Conservation (phyloP, 1,140 invertebrate genomes). For the Matsumurasca onukii region DNA sequence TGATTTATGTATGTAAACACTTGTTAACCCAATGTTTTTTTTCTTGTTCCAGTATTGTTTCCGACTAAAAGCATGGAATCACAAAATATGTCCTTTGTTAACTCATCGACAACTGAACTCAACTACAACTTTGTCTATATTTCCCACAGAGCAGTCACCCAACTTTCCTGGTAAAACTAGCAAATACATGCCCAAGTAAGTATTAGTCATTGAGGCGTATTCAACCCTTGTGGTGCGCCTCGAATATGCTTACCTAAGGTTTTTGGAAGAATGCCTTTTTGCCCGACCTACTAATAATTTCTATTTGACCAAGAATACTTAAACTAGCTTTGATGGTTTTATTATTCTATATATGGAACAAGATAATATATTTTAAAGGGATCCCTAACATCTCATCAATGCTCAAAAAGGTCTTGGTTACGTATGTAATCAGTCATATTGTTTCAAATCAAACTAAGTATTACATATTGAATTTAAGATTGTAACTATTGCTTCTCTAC, state of each 20-base stretch:
- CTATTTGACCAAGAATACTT: not conserved
- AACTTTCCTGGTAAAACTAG: conserved; percentile 96
- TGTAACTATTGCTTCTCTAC: too few species aligned
- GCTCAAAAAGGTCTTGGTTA: too few species aligned
- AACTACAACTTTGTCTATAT: conserved; percentile 95
- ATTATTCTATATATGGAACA: not conserved
- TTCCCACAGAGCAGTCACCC: conserved; percentile 91
- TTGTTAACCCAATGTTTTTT: too few species aligned
- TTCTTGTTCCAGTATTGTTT: conserved; percentile 66
- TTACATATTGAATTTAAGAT: too few species aligned
- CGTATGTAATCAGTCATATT: too few species aligned
- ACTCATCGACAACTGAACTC: conserved; percentile 58
- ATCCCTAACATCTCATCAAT: too few species aligned
- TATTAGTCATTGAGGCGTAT: too few species aligned
- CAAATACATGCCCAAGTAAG: conserved; percentile 98
- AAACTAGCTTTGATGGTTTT: not conserved
- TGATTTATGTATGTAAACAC: too few species aligned
- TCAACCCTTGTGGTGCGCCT: too few species aligned
- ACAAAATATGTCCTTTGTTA: conserved; percentile 43
- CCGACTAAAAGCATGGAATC: conserved; percentile 61
- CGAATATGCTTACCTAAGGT: not conserved
- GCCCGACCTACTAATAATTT: not conserved
- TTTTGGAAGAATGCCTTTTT: not conserved
- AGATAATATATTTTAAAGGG: not conserved
- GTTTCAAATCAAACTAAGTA: too few species aligned